Conservation (phyloP, 2,113 vertebrate species). For the Eleginops maclovinus region DNA sequence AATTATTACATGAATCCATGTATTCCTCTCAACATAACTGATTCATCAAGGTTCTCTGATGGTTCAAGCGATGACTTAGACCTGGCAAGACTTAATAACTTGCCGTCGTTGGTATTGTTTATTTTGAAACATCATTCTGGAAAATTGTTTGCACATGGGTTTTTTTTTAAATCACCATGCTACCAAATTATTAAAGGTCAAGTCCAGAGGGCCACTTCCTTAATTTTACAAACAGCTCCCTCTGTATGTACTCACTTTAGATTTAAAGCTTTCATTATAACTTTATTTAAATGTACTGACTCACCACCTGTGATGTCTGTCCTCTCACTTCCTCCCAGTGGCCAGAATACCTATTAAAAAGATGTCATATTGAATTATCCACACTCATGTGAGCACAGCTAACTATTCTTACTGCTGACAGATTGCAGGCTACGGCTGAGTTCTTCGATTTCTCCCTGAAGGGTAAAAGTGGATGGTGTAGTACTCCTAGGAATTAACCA, state of each 20-base stretch:
- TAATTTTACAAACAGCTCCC: slow-evolving; percentile 13
- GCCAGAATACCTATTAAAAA: slow-evolving; percentile 49
- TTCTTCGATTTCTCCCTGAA: slow-evolving; percentile 22
- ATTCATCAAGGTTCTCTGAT: slow-evolving; percentile 4
- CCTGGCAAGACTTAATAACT: neutral
- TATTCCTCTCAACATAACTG: neutral
- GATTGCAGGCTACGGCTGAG: slow-evolving; percentile 21
- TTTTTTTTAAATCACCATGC: no score
- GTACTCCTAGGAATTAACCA: neutral
- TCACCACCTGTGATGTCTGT: slow-evolving; percentile 19
- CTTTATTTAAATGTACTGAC: slow-evolving; percentile 19
- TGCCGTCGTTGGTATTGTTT: neutral
- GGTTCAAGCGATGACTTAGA: neutral
- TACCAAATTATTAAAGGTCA: neutral
- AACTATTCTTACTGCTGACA: slow-evolving; percentile 46
- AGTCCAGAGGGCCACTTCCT: neutral
- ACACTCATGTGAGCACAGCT: slow-evolving; percentile 44
- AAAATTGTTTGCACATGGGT: neutral
- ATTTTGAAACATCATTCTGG: slow-evolving; percentile 2
- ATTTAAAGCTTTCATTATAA: neutral
- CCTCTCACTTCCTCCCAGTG: neutral
- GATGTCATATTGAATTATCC: slow-evolving; percentile 61
- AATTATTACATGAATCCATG: slow-evolving; percentile 4
- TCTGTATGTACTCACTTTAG: neutral
- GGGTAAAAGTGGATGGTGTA: neutral